A percentile compares a stretch with the other conserved stretches of the same genome.
These are phyloP conservation scores for Glossosoma conforme DNA, from an alignment of 1,140 invertebrate species.

Conservation along the genomic window DNA sequence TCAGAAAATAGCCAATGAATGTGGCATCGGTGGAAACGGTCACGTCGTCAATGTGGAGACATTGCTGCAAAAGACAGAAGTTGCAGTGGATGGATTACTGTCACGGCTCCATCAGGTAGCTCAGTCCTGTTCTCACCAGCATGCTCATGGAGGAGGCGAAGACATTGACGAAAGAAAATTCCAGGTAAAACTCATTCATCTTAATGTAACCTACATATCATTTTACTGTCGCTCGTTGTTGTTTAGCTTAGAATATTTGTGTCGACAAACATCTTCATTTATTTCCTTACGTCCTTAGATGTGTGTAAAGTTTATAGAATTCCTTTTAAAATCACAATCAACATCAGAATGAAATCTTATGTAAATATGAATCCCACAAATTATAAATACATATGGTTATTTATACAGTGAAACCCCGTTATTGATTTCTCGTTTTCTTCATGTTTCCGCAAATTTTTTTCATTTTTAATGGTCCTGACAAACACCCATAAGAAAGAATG, in stretches of 20 bases:
- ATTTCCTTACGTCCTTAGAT: not conserved
- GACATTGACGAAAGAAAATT: slow-evolving; percentile 69
- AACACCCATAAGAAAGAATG: too few relatives aligned
- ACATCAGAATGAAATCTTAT: too few relatives aligned
- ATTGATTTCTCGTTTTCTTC: too few relatives aligned
- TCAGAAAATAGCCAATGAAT: slow-evolving; percentile 45
- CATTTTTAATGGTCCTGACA: too few relatives aligned
- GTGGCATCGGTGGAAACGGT: slow-evolving; percentile 49
- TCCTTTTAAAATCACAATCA: too few relatives aligned
- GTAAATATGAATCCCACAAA: too few relatives aligned
- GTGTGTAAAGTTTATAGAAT: too few relatives aligned
- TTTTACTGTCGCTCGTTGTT: too few relatives aligned
- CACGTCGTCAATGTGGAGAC: slow-evolving; percentile 54
- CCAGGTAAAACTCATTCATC: slow-evolving; percentile 44
- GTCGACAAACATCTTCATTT: not conserved
- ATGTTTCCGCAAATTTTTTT: too few relatives aligned
- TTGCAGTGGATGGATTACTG: slow-evolving; percentile 59
- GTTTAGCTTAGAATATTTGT: too few relatives aligned
- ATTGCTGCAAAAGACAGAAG: slow-evolving; percentile 60
- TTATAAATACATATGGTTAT: too few relatives aligned
- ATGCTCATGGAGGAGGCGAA: slow-evolving; percentile 62
- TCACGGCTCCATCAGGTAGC: slow-evolving; percentile 63
- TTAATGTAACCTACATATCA: not conserved
- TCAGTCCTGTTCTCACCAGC: slow-evolving; percentile 61
- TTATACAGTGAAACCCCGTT: too few relatives aligned